Conservation (phyloP, 2,113 vertebrate species). For the Catharus fuscescens region DNA sequence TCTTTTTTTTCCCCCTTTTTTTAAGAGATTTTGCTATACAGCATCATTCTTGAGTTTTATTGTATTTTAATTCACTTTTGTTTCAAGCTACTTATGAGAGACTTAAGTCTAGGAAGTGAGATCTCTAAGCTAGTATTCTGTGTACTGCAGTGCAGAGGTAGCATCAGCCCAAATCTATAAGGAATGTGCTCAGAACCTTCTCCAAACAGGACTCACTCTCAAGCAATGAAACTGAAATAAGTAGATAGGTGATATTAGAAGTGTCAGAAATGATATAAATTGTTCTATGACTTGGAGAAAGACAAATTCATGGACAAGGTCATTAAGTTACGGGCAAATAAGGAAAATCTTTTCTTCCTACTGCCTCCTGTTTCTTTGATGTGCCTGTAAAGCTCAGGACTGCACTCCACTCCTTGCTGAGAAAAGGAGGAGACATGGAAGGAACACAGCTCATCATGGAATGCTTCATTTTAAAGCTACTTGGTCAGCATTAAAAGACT, state of each 20-base stretch:
- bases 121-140: not conserved
- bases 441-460: not conserved
- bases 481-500: not conserved
- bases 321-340: not conserved
- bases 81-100: not conserved
- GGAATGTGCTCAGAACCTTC: not conserved
- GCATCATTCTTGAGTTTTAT: not conserved
- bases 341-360: not conserved
- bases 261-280: not conserved
- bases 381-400: not conserved
- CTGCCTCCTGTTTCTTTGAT: not conserved
- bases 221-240: not conserved
- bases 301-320: not conserved
- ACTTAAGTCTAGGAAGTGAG: not conserved
- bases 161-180: not conserved
- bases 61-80: not conserved
- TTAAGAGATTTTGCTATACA: not conserved
- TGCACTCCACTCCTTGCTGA: not conserved
- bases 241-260: not conserved
- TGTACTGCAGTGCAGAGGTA: not conserved
- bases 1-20: not conserved
- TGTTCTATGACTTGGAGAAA: not conserved
- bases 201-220: not conserved
- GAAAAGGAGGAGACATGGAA: not conserved
- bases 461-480: not conserved